These are phyloP conservation scores for Epicampocera succincta DNA, from an alignment of 2,888 invertebrate species.

Conservation along the genomic window DNA sequence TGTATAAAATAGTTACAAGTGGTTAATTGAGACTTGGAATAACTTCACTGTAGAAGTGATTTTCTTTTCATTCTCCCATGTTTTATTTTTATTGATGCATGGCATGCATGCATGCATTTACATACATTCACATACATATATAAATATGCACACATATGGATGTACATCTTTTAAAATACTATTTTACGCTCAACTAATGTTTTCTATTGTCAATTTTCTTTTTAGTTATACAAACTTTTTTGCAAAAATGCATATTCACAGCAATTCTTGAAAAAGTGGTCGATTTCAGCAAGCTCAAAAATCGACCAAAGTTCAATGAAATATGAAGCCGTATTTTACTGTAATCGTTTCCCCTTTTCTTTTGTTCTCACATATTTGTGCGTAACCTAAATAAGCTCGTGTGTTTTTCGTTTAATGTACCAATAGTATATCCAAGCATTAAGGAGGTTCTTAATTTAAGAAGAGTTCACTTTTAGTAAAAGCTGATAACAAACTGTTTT, in stretches of 20 bases:
- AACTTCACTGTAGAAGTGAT: background rate
- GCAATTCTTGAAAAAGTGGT: slow-evolving; percentile 55
- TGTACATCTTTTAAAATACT: slow-evolving; percentile 4
- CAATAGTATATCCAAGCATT: background rate
- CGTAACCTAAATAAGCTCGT: slow-evolving; percentile 17
- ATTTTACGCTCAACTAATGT: slow-evolving; percentile 10
- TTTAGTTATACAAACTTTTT: slow-evolving; percentile 5
- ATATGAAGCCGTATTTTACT: slow-evolving; percentile 68
- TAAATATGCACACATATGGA: background rate
- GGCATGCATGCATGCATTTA: too few species aligned
- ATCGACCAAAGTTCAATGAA: slow-evolving; percentile 68
- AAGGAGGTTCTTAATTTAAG: too few species aligned
- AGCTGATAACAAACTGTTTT: too few species aligned
- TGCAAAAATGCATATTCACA: slow-evolving; percentile 45
- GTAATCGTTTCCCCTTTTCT: slow-evolving; percentile 5
- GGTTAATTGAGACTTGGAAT: slow-evolving; percentile 9
- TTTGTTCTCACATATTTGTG: background rate
- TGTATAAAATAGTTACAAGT: background rate
- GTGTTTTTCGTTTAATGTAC: slow-evolving; percentile 23
- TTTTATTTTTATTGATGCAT: too few species aligned
- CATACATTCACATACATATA: too few species aligned
- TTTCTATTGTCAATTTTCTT: slow-evolving; percentile 51
- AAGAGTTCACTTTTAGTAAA: background rate
- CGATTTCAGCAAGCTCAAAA: slow-evolving; percentile 48
- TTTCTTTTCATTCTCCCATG: background rate